These are phyloP conservation scores for Rachycentron canadum DNA, from an alignment of 2,797 vertebrate species.

Conservation along the genomic window DNA sequence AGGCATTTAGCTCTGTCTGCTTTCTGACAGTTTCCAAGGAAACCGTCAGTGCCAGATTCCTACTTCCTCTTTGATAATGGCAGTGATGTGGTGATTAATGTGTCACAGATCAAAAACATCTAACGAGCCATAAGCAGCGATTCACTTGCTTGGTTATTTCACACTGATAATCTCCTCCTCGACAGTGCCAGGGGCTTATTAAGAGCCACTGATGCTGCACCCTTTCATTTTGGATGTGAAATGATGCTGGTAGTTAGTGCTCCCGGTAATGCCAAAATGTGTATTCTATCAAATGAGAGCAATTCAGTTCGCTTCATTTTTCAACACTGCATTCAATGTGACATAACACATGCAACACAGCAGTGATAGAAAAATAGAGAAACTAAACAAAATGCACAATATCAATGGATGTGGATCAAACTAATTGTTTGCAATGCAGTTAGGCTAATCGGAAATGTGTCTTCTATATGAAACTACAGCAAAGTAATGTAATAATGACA, in stretches of 20 bases:
- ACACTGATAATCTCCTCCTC: slow-evolving; percentile 72
- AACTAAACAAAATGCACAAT: neutral
- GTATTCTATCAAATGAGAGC: slow-evolving; percentile 44
- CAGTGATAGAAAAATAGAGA: neutral
- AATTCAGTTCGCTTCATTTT: slow-evolving; percentile 31
- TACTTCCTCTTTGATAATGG: slow-evolving; percentile 75
- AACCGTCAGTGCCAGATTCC: slow-evolving; percentile 72
- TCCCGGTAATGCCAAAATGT: slow-evolving; percentile 42
- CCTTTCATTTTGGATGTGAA: slow-evolving; percentile 58
- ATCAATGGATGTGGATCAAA: neutral
- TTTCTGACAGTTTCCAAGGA: slow-evolving; percentile 82
- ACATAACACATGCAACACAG: neutral
- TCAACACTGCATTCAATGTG: slow-evolving; percentile 8
- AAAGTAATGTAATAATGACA: too few relatives aligned
- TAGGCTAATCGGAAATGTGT: slow-evolving; percentile 10
- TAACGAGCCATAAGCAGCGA: slow-evolving; percentile 66
- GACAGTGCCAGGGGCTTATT: slow-evolving; percentile 63
- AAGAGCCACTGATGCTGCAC: slow-evolving; percentile 59
- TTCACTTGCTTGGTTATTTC: slow-evolving; percentile 69
- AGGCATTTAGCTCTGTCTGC: slow-evolving; percentile 64
- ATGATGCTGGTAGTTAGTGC: slow-evolving; percentile 39
- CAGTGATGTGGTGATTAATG: slow-evolving; percentile 79
- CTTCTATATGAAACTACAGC: neutral
- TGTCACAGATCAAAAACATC: slow-evolving; percentile 79
- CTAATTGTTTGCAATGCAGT: slow-evolving; percentile 1